These are phyloP conservation scores for Rapana venosa DNA, from an alignment of 2,888 invertebrate genomes.

Conservation along the genomic window DNA sequence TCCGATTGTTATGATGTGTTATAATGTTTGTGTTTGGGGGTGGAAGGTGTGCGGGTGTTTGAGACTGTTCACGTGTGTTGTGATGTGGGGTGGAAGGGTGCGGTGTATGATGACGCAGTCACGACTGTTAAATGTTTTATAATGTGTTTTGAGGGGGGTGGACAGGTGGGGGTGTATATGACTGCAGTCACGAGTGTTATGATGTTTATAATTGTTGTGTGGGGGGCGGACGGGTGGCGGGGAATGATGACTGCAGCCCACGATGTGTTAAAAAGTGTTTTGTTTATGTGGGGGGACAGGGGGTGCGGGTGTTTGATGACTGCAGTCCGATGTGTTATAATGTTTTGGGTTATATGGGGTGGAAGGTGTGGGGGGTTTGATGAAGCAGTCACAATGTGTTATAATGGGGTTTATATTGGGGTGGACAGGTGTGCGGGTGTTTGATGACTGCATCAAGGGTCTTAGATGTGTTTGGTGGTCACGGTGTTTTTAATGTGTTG, in stretches of 20 bases:
- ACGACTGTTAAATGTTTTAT: too few species aligned
- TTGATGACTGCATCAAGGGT: neutral
- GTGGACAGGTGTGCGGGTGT: neutral
- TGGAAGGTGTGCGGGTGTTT: too few species aligned
- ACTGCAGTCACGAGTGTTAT: too few species aligned
- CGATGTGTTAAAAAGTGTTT: neutral
- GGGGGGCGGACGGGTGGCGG: too few species aligned
- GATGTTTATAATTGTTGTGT: too few species aligned
- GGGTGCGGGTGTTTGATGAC: constrained; percentile 58
- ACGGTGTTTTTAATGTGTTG: too few species aligned
- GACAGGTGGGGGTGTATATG: too few species aligned
- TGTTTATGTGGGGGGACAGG: neutral
- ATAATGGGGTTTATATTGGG: neutral
- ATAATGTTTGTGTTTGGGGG: too few species aligned
- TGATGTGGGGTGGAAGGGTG: too few species aligned
- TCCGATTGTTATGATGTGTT: constrained; percentile 48
- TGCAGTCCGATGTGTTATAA: constrained; percentile 55
- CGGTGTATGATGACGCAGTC: too few species aligned
- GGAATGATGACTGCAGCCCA: too few species aligned
- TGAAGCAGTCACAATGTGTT: neutral
- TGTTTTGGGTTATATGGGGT: neutral
- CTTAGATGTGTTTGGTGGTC: neutral
- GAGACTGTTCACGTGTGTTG: too few species aligned
- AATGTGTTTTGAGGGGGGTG: neutral
- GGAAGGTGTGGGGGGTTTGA: neutral